These are phyloP conservation scores for Tetheella fluctuosa DNA, from an alignment of 2,888 invertebrate genomes.

Conservation along the genomic window DNA sequence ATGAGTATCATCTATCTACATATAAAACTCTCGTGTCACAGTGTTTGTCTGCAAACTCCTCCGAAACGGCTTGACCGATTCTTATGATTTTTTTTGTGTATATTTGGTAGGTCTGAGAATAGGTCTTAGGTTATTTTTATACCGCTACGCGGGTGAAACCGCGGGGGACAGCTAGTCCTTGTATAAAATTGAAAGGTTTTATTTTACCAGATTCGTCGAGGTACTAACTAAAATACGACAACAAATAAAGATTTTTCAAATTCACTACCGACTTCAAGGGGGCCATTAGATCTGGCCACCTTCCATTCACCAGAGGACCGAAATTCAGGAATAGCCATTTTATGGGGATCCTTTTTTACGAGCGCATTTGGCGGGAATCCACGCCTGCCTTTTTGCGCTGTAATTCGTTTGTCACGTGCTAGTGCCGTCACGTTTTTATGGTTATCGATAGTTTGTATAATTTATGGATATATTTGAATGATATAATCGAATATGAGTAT, in stretches of 20 bases:
- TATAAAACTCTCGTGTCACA: no score
- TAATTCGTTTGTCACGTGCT: slow-evolving; percentile 27
- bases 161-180: no score
- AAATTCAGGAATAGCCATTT: slow-evolving; percentile 41
- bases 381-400: slow-evolving; percentile 17
- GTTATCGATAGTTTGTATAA: background rate
- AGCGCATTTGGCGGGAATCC: slow-evolving; percentile 32
- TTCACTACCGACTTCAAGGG: background rate
- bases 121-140: no score
- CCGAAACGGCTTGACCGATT: no score
- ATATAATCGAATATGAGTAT: background rate
- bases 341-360: slow-evolving; percentile 37
- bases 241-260: background rate
- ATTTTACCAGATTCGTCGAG: background rate
- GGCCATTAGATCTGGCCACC: background rate
- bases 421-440: slow-evolving; percentile 27
- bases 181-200: no score
- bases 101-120: no score
- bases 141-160: no score
- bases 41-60: no score
- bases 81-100: no score
- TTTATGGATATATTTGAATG: background rate
- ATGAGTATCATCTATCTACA: no score
- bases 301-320: slow-evolving; percentile 23
- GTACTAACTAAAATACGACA: background rate